These are phyloP conservation scores for Homalodisca vitripennis DNA, from an alignment of 1,140 invertebrate genomes.

Conservation along the genomic window DNA sequence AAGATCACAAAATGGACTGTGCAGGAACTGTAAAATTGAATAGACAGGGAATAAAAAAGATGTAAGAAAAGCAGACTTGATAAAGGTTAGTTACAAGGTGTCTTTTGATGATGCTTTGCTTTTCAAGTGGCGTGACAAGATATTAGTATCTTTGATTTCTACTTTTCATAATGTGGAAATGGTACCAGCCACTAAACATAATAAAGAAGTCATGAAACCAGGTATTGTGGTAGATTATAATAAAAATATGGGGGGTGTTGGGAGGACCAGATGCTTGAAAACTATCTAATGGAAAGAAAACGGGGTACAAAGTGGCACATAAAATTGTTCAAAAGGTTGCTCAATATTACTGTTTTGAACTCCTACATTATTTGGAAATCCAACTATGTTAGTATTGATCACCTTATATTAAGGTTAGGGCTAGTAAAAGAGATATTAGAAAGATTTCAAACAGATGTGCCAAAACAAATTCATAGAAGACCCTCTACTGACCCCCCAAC, in stretches of 20 bases:
- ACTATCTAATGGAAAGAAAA: neutral
- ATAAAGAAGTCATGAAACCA: neutral
- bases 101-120: neutral
- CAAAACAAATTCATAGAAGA: neutral
- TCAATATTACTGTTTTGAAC: neutral
- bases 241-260: neutral
- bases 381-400: neutral
- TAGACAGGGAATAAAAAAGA: neutral
- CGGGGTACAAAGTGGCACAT: neutral
- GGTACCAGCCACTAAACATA: neutral
- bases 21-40: neutral
- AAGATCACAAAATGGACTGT: neutral
- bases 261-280: constrained; percentile 1
- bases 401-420: neutral
- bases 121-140: constrained; percentile 4
- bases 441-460: neutral
- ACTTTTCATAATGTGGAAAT: neutral
- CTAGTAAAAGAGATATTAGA: neutral
- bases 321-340: neutral
- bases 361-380: constrained; percentile 5
- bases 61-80: neutral
- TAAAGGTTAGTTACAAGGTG: neutral
- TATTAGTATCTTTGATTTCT: neutral
- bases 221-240: neutral
- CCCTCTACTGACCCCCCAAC: neutral